Evolutionary conservation across 2,888 invertebrate genomes (phyloP).

Genomic region (Peribatodes rhomboidaria): DNA sequence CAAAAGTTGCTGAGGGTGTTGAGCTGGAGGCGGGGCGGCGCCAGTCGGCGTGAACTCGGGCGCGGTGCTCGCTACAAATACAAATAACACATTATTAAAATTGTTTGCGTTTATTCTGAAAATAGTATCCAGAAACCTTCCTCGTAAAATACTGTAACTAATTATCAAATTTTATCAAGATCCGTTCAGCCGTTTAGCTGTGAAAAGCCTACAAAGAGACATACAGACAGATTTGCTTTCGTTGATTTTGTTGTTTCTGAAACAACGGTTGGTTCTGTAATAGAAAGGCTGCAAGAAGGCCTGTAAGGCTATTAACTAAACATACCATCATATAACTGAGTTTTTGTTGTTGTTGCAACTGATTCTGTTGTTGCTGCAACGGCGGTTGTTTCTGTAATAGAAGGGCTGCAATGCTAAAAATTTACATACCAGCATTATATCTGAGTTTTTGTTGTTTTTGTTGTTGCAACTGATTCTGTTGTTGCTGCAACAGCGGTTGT

Average conservation of each 20-base stretch:
- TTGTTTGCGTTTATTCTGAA: too few relatives aligned
- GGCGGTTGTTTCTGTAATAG: background rate
- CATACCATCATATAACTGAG: conserved; percentile 69
- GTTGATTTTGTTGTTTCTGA: background rate
- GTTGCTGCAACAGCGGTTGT: background rate
- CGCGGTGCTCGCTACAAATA: conserved; percentile 8
- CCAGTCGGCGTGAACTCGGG: conserved; percentile 36
- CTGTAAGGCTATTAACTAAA: background rate
- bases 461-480: conserved; percentile 42
- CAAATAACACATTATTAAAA: too few relatives aligned
- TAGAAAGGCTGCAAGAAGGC: too few relatives aligned
- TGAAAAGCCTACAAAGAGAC: too few relatives aligned
- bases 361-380: background rate
- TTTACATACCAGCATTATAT: conserved; percentile 66
- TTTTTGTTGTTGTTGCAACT: conserved; percentile 50
- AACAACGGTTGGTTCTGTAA: background rate
- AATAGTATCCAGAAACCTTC: too few relatives aligned
- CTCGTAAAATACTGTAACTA: too few relatives aligned
- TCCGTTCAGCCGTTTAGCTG: too few relatives aligned
- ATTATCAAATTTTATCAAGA: too few relatives aligned
- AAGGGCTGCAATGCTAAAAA: too few relatives aligned
- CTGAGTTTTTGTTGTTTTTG: conserved; percentile 56
- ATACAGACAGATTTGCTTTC: too few relatives aligned
- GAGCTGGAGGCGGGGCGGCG: conserved; percentile 30
- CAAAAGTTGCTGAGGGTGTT: conserved; percentile 43